Evolutionary conservation across 92 coral and sea anemone species (phyloP), one percentile per base, ranked within the genome.

Genomic region (Micromussa lordhowensis): DNA sequence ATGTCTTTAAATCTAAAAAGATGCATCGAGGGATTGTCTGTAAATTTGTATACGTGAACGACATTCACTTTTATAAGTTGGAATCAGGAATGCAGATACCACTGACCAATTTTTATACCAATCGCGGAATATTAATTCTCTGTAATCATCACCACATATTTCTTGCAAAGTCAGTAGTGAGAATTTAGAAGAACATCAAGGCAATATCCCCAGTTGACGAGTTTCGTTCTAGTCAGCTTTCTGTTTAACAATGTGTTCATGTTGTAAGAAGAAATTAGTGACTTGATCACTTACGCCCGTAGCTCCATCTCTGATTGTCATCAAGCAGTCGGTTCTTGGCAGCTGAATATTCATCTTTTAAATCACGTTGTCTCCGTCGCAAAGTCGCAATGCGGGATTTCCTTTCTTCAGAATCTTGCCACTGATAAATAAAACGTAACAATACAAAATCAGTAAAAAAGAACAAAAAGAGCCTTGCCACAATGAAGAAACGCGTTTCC

Each of bases 221-320:
- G 10, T 68, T 68, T 68, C 36, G 5, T 29, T 49, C 68, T 49
- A 21, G 12, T 5, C 4, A 30, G 5, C 6, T 26, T 11, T 78
- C 9, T 29, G 12, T 1, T 51, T 78, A n/a, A 28, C 44, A 28
- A 3, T 15, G 36, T 16, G n/a, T 5, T 49, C 1, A 77, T 49
- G 10, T 29, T 29, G n/a, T 10, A 18, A 24, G 63, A 5, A 78
- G 82, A 49, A 53, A 54, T 78, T n/a, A 21, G 35, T 5, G n/a
- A 4, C 13, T 63, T 31, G 30, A 34, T 58, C 31, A 93, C 99
- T 93, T 90, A 97, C 98, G 90, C 83, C 97, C 96, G 49, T 91
- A 96, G 85, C 99, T 97, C 99, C 99, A 97, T 92, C 99, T 89
- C 74, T 94, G 92, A 16, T 92, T 90, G 49, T 97, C 98, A 61